A percentile compares a stretch with the other conserved stretches of the same genome.
Evolutionary conservation across 2,113 vertebrate genomes (phyloP).

Genomic region (Paramormyrops kingsleyae): DNA sequence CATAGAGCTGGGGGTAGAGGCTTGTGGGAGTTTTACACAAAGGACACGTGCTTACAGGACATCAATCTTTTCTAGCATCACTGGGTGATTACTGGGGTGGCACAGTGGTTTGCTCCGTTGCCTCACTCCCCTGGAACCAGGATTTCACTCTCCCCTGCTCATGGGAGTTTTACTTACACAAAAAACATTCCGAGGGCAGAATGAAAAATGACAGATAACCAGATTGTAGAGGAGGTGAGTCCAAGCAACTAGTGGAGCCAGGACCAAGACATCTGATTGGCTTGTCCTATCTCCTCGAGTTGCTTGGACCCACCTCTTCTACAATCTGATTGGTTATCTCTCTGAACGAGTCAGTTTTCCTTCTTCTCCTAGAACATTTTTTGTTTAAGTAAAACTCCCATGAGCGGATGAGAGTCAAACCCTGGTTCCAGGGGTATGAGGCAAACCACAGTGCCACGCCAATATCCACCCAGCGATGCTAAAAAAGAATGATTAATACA

Average conservation of each 20-base stretch:
- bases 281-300: no score
- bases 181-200: no score
- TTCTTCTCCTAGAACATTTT: not conserved
- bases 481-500: not conserved
- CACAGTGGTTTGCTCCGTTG: no score
- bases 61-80: no score
- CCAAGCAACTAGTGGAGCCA: not conserved
- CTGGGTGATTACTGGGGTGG: no score
- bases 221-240: no score
- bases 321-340: not conserved
- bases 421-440: not conserved
- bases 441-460: not conserved
- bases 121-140: no score
- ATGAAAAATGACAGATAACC: no score
- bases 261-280: not conserved
- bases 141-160: no score
- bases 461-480: not conserved
- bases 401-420: not conserved
- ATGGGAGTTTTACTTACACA: no score
- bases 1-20: not conserved
- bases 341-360: not conserved
- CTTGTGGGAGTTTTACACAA: no score
- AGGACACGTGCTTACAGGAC: no score
- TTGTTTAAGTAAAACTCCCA: not conserved
- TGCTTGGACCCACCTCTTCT: not conserved